phyloP scores from a whole-genome alignment of 2,888 invertebrate species.

The Augiades crinisus region DNA sequence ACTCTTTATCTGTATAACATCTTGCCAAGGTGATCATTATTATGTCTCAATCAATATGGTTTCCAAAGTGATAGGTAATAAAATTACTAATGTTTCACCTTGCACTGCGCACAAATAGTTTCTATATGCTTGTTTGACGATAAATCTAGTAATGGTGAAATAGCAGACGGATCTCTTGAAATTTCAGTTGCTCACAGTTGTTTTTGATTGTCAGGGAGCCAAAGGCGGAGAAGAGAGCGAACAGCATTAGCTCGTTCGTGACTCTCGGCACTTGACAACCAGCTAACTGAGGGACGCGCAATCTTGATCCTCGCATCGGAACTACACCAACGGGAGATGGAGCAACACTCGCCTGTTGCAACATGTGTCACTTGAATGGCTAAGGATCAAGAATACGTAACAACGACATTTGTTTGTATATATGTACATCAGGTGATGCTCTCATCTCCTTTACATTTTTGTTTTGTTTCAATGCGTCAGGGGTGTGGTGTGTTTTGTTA shows the following conservation, averaged over 20 bases:
- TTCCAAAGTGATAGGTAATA: constrained; percentile 38
- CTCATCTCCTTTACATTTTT: constrained; percentile 56
- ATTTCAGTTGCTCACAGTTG: not conserved
- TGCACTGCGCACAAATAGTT: constrained; percentile 67
- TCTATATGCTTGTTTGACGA: constrained; percentile 12
- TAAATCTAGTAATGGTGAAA: constrained; percentile 1
- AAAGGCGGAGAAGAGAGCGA: constrained; percentile 93
- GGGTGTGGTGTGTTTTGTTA: constrained; percentile 69
- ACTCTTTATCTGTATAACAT: constrained; percentile 2
- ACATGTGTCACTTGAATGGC: constrained; percentile 44
- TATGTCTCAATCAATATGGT: constrained; percentile 32
- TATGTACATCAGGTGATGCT: constrained; percentile 39
- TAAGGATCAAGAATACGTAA: constrained; percentile 61
- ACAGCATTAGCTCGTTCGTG: constrained; percentile 91
- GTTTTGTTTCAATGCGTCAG: constrained; percentile 48
- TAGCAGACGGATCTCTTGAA: not conserved
- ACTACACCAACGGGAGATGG: constrained; percentile 49
- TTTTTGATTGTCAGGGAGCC: constrained; percentile 83
- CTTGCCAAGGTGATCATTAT: not conserved
- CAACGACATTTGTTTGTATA: constrained; percentile 36
- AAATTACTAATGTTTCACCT: constrained; percentile 53
- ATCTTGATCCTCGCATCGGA: constrained; percentile 72
- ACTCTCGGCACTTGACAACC: constrained; percentile 87
- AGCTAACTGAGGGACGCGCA: constrained; percentile 78
- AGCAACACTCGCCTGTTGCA: constrained; percentile 41